A percentile compares a stretch with the other conserved stretches of the same genome.
phyloP scores from a whole-genome alignment of 2,888 invertebrate species.

The Petrolisthes cinctipes region DNA sequence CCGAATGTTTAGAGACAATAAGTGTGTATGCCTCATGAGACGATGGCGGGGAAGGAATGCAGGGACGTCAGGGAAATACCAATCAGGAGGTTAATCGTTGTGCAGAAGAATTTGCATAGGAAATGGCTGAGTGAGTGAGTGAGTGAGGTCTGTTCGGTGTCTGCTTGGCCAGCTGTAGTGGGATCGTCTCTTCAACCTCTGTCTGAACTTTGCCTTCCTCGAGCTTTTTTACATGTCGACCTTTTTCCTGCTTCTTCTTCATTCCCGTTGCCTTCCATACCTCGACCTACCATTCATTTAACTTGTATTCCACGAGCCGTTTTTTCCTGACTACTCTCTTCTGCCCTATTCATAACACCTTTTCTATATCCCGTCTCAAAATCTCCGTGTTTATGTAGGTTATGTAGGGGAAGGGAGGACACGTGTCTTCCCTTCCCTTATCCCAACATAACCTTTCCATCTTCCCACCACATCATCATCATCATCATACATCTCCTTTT shows the following conservation, averaged over 20 bases:
- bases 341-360: background rate
- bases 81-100: conserved; percentile 25
- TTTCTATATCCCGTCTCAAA: background rate
- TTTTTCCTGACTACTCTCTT: background rate
- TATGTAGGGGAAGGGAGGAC: background rate
- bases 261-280: background rate
- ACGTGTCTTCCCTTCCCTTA: background rate
- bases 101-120: conserved; percentile 12
- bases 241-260: background rate
- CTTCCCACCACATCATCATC: background rate
- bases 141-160: conserved; percentile 9
- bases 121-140: conserved; percentile 28
- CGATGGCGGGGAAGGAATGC: conserved; percentile 13
- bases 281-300: background rate
- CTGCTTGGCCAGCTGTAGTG: conserved; percentile 15
- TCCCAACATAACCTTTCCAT: background rate
- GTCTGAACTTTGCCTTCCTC: background rate
- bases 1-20: too few species aligned
- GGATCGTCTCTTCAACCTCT: background rate
- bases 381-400: background rate
- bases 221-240: background rate
- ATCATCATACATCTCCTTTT: background rate
- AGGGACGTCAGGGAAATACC: conserved; percentile 20
- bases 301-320: background rate
- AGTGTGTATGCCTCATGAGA: background rate